phyloP scores from a whole-genome alignment of 2,797 vertebrate genomes.

The Distichodus sexfasciatus region DNA sequence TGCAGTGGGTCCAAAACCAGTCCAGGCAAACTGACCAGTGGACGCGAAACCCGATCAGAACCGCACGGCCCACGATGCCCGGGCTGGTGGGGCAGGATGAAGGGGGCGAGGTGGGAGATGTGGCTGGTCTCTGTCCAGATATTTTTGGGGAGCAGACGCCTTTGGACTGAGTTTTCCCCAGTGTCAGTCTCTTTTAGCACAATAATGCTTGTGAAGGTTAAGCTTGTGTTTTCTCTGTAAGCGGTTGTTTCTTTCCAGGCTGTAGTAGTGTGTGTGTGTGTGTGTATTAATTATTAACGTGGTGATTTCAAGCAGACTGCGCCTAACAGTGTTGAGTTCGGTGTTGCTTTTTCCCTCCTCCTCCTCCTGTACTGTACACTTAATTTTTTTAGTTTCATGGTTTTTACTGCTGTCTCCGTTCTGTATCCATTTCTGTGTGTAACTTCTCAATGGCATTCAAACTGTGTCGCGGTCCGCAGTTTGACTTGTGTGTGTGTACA shows the following conservation, averaged over 20 bases:
- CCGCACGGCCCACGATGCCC: conserved; percentile 46
- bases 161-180: conserved; percentile 91
- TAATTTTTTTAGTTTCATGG: conserved; percentile 38
- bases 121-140: conserved; percentile 74
- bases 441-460: conserved; percentile 73
- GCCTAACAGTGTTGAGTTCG: conserved; percentile 89
- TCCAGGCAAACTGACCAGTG: conserved; percentile 80
- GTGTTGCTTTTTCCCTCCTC: conserved; percentile 82
- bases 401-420: conserved; percentile 50
- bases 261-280: too few relatives aligned
- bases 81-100: conserved; percentile 14
- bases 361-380: conserved; percentile 57
- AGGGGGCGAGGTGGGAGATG: conserved; percentile 70
- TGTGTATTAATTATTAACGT: too few relatives aligned
- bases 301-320: conserved; percentile 85
- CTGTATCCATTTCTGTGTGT: conserved; percentile 54
- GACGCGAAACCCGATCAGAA: background rate
- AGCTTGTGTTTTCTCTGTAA: conserved; percentile 83
- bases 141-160: conserved; percentile 76
- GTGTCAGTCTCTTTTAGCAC: conserved; percentile 86
- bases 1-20: conserved; percentile 93
- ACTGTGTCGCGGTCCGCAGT: conserved; percentile 67
- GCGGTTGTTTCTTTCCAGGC: conserved; percentile 80
- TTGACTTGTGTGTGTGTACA: conserved; percentile 66
- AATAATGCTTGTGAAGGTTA: conserved; percentile 89